Conservation (phyloP, 2,113 vertebrate genomes). For the Mirounga angustirostris region DNA sequence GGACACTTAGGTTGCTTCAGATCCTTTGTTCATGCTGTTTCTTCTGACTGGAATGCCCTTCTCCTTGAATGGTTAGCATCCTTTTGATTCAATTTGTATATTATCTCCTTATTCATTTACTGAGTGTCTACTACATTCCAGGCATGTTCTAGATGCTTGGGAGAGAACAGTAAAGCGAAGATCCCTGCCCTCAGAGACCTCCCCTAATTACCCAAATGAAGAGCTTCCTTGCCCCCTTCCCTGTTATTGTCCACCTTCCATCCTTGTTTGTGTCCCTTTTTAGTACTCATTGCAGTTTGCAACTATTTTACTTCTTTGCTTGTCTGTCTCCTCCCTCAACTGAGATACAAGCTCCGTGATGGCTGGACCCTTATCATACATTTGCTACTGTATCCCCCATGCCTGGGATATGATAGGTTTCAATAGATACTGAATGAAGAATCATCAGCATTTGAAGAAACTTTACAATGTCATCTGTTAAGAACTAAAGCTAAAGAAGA, state of each 20-base stretch:
- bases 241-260: background rate
- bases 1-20: background rate
- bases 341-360: background rate
- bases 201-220: background rate
- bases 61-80: background rate
- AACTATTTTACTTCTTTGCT: background rate
- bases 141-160: background rate
- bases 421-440: constrained; percentile 7
- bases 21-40: background rate
- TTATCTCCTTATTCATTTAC: background rate
- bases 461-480: background rate
- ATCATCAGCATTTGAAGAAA: background rate
- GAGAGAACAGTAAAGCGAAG: background rate
- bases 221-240: background rate
- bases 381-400: background rate
- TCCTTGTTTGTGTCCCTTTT: background rate
- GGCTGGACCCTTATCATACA: background rate
- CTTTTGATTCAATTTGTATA: background rate
- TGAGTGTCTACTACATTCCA: background rate
- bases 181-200: background rate
- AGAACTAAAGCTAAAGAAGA: constrained; percentile 14
- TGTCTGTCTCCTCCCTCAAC: background rate
- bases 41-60: background rate
- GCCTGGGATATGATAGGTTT: background rate
- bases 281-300: background rate